Percentiles rank a stretch among this genome's conserved stretches.
Evolutionary conservation across 2,888 invertebrate genomes (phyloP).

Genomic region (Drosophila paramelanica): DNA sequence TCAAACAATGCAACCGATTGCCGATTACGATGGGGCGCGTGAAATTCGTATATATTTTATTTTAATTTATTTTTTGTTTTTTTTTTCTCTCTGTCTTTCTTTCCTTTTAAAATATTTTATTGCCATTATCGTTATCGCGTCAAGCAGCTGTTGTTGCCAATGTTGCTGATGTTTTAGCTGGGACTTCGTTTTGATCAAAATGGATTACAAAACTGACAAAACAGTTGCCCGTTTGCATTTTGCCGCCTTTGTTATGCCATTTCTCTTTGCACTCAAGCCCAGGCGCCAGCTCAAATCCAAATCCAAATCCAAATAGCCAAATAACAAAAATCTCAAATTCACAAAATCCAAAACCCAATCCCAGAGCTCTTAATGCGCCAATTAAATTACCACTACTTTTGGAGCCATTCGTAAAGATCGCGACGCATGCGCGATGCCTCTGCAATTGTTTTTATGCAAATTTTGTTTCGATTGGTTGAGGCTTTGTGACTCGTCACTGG

Average conservation of each 20-base stretch:
- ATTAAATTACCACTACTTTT: conserved; percentile 71
- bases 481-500: conserved; percentile 16
- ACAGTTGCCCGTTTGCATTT: conserved; percentile 47
- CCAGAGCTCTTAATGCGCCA: conserved; percentile 66
- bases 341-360: conserved; percentile 11
- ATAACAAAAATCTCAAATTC: conserved; percentile 6
- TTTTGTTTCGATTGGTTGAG: conserved; percentile 58
- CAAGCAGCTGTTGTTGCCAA: conserved; percentile 13
- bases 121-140: conserved; percentile 53
- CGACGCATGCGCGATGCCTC: conserved; percentile 8
- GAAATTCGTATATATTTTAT: conserved; percentile 33
- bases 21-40: conserved; percentile 52
- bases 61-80: conserved; percentile 5
- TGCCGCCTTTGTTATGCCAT: conserved; percentile 73
- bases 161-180: conserved; percentile 40
- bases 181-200: conserved; percentile 52
- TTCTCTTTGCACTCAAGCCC: conserved; percentile 60
- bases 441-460: conserved; percentile 75
- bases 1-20: conserved; percentile 61
- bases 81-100: conserved; percentile 12
- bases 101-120: conserved; percentile 44
- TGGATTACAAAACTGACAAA: conserved; percentile 61
- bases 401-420: conserved; percentile 31
- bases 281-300: conserved; percentile 23
- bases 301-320: conserved; percentile 14